Evolutionary conservation across 2,888 invertebrate genomes (phyloP).

Genomic region (Strigamia crassipes): DNA sequence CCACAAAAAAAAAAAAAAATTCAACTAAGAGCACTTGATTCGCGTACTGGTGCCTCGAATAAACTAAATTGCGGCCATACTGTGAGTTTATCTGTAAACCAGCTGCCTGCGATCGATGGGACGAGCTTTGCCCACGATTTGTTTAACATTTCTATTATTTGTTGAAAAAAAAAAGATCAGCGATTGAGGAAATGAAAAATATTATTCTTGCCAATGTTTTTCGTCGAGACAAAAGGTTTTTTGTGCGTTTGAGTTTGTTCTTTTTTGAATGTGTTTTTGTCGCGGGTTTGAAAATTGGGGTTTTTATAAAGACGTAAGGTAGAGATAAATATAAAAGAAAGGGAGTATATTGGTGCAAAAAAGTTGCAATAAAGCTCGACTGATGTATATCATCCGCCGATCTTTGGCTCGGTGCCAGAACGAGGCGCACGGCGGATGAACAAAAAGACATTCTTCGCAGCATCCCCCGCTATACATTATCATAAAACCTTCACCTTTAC

Average conservation of each 20-base stretch:
- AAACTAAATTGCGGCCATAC: neutral
- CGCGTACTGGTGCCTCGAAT: neutral
- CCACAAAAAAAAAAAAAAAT: neutral
- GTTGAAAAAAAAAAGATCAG: too few relatives aligned
- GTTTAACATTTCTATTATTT: neutral
- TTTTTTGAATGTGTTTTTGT: too few relatives aligned
- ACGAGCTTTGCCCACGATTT: neutral
- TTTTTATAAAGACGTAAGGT: neutral
- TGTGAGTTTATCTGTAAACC: neutral
- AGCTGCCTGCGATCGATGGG: slow-evolving; percentile 29
- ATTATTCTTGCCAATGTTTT: too few relatives aligned
- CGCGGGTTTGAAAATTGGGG: neutral
- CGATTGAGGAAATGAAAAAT: too few relatives aligned
- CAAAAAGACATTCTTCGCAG: neutral
- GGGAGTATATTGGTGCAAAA: neutral
- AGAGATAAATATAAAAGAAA: neutral
- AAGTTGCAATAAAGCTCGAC: neutral
- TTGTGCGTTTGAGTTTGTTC: too few relatives aligned
- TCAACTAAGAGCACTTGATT: slow-evolving; percentile 23
- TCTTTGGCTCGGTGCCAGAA: neutral
- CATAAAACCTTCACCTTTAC: neutral
- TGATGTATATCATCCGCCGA: neutral
- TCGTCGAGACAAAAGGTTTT: too few relatives aligned
- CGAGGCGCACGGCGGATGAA: neutral
- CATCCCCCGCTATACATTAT: neutral